These are phyloP conservation scores for Melanotaenia boesemani DNA, from an alignment of 2,797 vertebrate species.

Conservation along the genomic window DNA sequence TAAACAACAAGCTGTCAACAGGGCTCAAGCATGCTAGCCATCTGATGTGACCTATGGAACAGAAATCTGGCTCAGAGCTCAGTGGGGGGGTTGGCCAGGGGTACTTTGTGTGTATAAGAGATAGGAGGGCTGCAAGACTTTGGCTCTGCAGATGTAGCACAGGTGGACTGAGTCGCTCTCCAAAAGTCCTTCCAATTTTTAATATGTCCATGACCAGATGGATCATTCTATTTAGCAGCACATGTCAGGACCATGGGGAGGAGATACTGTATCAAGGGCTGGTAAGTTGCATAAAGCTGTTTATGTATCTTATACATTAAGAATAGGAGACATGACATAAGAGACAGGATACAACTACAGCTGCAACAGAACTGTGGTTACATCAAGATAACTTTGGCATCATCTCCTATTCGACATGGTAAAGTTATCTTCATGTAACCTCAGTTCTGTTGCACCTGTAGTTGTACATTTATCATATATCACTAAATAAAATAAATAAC, in stretches of 20 bases:
- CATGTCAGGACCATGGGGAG: constrained; percentile 8
- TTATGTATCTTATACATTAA: not conserved
- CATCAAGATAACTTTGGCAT: too few species aligned
- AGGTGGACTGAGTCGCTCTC: constrained; percentile 26
- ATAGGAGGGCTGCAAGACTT: constrained; percentile 14
- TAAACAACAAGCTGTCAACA: constrained; percentile 95
- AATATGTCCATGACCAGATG: constrained; percentile 20
- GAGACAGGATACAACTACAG: too few species aligned
- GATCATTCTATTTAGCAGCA: constrained; percentile 23
- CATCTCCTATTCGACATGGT: not conserved
- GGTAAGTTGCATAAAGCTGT: constrained; percentile 3
- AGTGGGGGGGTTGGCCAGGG: constrained; percentile 57
- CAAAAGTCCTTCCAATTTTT: constrained; percentile 42
- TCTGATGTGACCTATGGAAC: constrained; percentile 82
- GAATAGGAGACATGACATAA: too few species aligned
- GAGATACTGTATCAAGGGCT: not conserved
- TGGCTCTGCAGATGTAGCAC: constrained; percentile 43
- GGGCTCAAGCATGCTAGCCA: constrained; percentile 79
- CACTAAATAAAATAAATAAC: not conserved
- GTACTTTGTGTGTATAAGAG: constrained; percentile 38
- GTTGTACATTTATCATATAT: not conserved
- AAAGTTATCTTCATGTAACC: not conserved
- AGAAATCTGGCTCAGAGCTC: constrained; percentile 62
- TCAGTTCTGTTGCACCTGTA: not conserved
- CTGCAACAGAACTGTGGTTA: too few species aligned